These are phyloP conservation scores for Zaprionus camerounensis DNA, from an alignment of 1,140 invertebrate genomes.

Conservation along the genomic window DNA sequence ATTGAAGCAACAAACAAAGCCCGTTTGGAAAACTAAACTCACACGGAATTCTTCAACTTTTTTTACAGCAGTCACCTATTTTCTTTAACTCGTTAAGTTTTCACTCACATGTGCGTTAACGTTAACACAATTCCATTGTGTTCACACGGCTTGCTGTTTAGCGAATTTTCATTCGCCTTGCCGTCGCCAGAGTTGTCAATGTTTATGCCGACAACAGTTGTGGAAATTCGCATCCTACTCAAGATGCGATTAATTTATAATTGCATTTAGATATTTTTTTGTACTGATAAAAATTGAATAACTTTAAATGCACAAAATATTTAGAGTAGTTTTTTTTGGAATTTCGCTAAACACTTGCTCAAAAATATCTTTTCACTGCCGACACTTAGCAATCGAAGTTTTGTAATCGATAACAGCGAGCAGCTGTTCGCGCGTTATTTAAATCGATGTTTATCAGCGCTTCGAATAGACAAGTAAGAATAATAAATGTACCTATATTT, in stretches of 20 bases:
- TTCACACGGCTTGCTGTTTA: conserved; percentile 50
- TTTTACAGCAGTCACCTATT: conserved; percentile 8
- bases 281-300: too few species aligned
- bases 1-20: conserved; percentile 49
- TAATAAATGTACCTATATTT: too few species aligned
- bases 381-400: background rate
- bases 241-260: conserved; percentile 17
- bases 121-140: conserved; percentile 56
- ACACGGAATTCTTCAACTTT: conserved; percentile 12
- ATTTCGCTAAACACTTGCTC: background rate
- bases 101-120: conserved; percentile 46
- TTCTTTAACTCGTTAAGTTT: conserved; percentile 4
- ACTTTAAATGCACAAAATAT: background rate
- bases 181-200: conserved; percentile 46
- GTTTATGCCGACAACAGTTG: background rate
- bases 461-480: too few species aligned
- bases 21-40: conserved; percentile 31
- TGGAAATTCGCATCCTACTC: conserved; percentile 12
- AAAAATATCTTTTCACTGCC: background rate
- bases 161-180: conserved; percentile 55
- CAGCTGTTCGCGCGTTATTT: background rate
- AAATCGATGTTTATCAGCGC: background rate
- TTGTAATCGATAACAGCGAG: background rate
- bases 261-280: background rate
- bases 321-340: background rate